Evolutionary conservation across 2,888 invertebrate species (phyloP).

Genomic region (Drosophila vallismaia): DNA sequence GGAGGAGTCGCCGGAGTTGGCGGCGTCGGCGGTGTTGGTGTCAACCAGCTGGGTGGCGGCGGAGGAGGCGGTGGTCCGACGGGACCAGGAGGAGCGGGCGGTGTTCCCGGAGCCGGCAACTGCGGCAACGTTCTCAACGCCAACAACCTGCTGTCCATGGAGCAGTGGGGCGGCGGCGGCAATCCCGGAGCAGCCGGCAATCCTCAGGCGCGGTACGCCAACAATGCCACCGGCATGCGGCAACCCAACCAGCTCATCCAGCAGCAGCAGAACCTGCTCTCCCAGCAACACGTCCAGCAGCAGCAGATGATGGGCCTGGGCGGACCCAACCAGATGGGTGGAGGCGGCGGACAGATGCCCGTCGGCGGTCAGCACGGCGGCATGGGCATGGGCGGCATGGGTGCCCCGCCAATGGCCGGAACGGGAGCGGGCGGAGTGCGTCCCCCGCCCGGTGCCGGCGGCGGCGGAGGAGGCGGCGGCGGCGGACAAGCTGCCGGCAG

Average conservation of each 20-base stretch:
- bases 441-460: slow-evolving; percentile 79
- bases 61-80: slow-evolving; percentile 49
- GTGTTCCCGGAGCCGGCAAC: slow-evolving; percentile 50
- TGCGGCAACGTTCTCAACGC: slow-evolving; percentile 80
- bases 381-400: slow-evolving; percentile 70
- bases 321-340: slow-evolving; percentile 62
- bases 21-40: slow-evolving; percentile 61
- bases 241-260: slow-evolving; percentile 85
- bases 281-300: slow-evolving; percentile 82
- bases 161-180: slow-evolving; percentile 85
- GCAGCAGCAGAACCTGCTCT: slow-evolving; percentile 77
- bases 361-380: slow-evolving; percentile 56
- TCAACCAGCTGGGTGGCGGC: slow-evolving; percentile 51
- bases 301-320: slow-evolving; percentile 56
- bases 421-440: slow-evolving; percentile 75
- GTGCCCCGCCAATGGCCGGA: slow-evolving; percentile 61
- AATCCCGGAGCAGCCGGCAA: slow-evolving; percentile 61
- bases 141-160: slow-evolving; percentile 85
- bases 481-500: slow-evolving; percentile 67
- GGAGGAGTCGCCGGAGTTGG: slow-evolving; percentile 45
- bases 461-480: slow-evolving; percentile 63
- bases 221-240: slow-evolving; percentile 81
- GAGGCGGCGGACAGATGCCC: slow-evolving; percentile 54
- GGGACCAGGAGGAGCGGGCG: slow-evolving; percentile 35
- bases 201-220: slow-evolving; percentile 81